These are phyloP conservation scores for Etheostoma nigrum DNA, from an alignment of 2,797 vertebrate species.

Conservation along the genomic window DNA sequence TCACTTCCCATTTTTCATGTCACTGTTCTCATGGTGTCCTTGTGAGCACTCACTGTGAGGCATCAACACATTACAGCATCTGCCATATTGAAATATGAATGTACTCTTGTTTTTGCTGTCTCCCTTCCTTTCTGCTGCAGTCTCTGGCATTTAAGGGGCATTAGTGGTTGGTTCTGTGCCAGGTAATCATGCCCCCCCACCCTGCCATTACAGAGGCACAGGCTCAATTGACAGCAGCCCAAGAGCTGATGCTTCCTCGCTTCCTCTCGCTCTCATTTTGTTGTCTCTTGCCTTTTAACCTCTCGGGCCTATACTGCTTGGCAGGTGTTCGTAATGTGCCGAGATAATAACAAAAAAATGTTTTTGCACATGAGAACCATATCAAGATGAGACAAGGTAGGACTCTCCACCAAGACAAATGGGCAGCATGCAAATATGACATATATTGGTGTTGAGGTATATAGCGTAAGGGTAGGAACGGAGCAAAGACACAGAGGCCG, in stretches of 20 bases:
- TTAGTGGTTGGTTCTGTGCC: constrained; percentile 80
- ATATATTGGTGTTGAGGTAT: constrained; percentile 77
- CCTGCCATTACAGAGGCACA: constrained; percentile 61
- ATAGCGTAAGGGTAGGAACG: constrained; percentile 48
- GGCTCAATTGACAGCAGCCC: constrained; percentile 68
- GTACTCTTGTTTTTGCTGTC: constrained; percentile 65
- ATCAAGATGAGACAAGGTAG: constrained; percentile 43
- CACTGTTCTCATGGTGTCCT: constrained; percentile 50
- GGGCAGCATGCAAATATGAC: constrained; percentile 68
- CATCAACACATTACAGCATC: constrained; percentile 67
- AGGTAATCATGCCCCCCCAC: constrained; percentile 61
- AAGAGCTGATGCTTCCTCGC: constrained; percentile 62
- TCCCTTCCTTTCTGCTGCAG: constrained; percentile 66
- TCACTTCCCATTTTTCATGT: constrained; percentile 50
- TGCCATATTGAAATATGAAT: constrained; percentile 79
- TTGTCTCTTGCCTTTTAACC: constrained; percentile 66
- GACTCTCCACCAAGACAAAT: constrained; percentile 33
- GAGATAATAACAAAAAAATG: constrained; percentile 45
- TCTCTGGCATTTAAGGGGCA: constrained; percentile 82
- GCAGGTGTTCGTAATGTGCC: constrained; percentile 42
- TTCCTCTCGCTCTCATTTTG: constrained; percentile 54
- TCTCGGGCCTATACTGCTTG: constrained; percentile 25
- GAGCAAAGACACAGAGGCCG: constrained; percentile 62
- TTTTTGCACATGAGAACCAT: constrained; percentile 22
- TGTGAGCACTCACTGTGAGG: constrained; percentile 58